Conservation (phyloP, 2,888 invertebrate genomes). For the Microchrysa polita region DNA sequence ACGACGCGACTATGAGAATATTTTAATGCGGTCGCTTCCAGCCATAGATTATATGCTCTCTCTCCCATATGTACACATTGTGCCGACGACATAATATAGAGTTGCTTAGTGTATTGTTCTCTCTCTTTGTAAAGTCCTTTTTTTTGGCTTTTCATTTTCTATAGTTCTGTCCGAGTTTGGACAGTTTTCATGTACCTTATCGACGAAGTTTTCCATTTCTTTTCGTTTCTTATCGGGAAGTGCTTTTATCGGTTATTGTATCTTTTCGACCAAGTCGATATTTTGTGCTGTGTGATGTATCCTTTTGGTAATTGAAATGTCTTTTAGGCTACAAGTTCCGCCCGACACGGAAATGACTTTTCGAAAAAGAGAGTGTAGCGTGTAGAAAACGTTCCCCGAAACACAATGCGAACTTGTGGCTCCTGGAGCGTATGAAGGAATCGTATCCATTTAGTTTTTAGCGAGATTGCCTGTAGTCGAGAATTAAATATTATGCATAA, state of each 20-base stretch:
- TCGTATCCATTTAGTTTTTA: conserved; percentile 16
- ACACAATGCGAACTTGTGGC: conserved; percentile 10
- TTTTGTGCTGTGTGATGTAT: not conserved
- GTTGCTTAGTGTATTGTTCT: conserved; percentile 24
- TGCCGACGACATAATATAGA: not conserved
- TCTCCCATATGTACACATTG: conserved; percentile 1
- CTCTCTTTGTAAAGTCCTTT: conserved; percentile 5
- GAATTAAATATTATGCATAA: not conserved
- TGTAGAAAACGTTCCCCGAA: not conserved
- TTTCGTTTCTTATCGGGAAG: conserved; percentile 6
- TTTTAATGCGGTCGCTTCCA: conserved; percentile 26
- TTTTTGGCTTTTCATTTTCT: not conserved
- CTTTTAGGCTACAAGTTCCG: conserved; percentile 26
- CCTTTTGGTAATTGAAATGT: conserved; percentile 37
- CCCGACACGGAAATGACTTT: conserved; percentile 10
- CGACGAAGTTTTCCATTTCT: not conserved
- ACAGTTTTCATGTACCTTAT: conserved; percentile 4
- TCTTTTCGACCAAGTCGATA: not conserved
- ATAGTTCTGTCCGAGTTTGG: conserved; percentile 17
- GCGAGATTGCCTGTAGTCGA: not conserved
- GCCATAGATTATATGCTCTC: not conserved
- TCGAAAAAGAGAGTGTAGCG: not conserved
- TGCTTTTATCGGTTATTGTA: conserved; percentile 4
- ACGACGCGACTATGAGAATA: not conserved
- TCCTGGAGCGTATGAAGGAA: not conserved